Evolutionary conservation across 1,140 invertebrate species (phyloP), one percentile per base, ranked within the genome.

Genomic region (Oryzaephilus surinamensis): DNA sequence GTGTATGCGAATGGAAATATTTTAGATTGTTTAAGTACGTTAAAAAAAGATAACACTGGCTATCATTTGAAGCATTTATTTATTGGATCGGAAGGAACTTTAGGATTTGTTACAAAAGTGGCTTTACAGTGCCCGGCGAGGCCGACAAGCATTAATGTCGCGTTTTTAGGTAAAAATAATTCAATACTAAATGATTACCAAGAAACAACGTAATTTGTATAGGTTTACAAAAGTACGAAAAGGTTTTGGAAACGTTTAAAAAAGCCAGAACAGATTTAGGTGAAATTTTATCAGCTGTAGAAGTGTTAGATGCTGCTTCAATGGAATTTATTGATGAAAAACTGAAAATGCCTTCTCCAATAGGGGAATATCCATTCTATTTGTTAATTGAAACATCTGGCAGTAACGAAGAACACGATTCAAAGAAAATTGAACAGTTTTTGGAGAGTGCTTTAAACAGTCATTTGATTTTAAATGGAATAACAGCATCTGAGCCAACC

Each of bases 1-100:
- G 91, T 97, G 2, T 72, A 87, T 61, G 84, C 93, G 3, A 78
- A 90, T 67, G 93, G 93, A 0, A 72, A 83, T 36, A 67, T 98
- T 2, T 58, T 98, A 11, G 79, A 97, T 57, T 81, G 82, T 41
- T 67, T 97, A 52, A 84, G 77, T 45, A 73, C 77, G 4, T 66
- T 96, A 38, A 86, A 92, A 57, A 99, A 99, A 65, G 93, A 99
- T 58, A 99, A 98, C 55, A 98, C 94, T 0, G 94, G 93, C 1
- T 95, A 94, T 60, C 89, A 97, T 59, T 61, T 97, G 34, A 95
- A 97, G 59, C 93, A 98, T 61, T 58, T 98, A 38, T 97, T 99
- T 59, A 93, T 99, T 53, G 96, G 96, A 7, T 90, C 90, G 0
- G 96, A 99, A 70, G 96, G 96, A 21, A 97, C 93, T 0, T 65